A percentile compares a stretch with the other conserved stretches of the same genome.
phyloP scores from a whole-genome alignment of 2,888 invertebrate species.

The Dendrolimus pini region DNA sequence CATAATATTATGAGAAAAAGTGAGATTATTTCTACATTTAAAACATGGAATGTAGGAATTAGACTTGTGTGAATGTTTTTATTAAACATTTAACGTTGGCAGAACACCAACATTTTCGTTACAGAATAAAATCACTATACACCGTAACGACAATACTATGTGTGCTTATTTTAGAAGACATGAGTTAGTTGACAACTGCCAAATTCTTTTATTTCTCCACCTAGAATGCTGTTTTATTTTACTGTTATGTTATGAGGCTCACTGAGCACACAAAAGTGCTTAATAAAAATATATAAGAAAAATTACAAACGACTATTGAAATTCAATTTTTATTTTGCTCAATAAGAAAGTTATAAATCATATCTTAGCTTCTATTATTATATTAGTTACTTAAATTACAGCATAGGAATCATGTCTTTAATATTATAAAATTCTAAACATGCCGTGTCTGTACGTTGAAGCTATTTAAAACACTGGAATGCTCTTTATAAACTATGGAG shows the following conservation, averaged over 20 bases:
- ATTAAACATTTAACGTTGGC: not conserved
- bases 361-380: conserved; percentile 16
- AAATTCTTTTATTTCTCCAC: not conserved
- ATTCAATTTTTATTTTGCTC: conserved; percentile 14
- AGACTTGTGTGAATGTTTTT: not conserved
- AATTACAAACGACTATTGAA: too few species aligned
- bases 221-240: not conserved
- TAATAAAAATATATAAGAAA: too few species aligned
- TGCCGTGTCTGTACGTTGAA: too few species aligned
- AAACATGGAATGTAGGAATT: not conserved
- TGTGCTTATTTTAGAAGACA: not conserved
- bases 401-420: conserved; percentile 27
- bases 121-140: not conserved
- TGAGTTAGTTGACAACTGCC: not conserved
- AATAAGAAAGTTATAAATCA: conserved; percentile 17
- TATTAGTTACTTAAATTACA: conserved; percentile 16
- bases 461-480: too few species aligned
- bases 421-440: too few species aligned
- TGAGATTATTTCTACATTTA: not conserved
- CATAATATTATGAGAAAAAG: too few species aligned
- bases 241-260: not conserved
- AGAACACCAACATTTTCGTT: not conserved
- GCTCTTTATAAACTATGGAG: too few species aligned
- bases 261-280: too few species aligned
- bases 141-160: not conserved